Evolutionary conservation across 1,140 invertebrate genomes (phyloP).

Genomic region (Pentalonia nigronervosa): DNA sequence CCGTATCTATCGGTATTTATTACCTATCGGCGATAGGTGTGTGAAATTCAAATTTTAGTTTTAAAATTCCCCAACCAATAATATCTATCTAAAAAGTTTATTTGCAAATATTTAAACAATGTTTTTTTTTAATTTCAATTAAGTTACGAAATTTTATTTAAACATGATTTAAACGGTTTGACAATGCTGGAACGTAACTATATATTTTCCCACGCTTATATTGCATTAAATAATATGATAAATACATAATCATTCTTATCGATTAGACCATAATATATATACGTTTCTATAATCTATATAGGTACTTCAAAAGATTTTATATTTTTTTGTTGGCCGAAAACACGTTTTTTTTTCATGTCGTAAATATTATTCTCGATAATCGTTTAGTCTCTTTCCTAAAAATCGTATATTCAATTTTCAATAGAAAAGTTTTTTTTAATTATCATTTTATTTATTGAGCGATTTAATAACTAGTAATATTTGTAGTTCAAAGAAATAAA

Average conservation of each 20-base stretch:
- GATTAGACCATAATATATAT: neutral
- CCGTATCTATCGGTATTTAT: too few relatives aligned
- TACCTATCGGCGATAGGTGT: too few relatives aligned
- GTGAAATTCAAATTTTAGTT: neutral
- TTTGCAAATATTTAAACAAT: neutral
- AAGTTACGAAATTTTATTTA: neutral
- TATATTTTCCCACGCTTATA: neutral
- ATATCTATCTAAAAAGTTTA: too few relatives aligned
- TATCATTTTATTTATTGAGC: neutral
- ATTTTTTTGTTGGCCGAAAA: neutral
- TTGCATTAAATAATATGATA: constrained; percentile 1
- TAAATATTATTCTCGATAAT: neutral
- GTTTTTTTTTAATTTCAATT: neutral
- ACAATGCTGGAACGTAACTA: neutral
- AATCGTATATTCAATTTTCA: neutral
- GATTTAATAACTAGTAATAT: neutral
- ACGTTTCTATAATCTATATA: neutral
- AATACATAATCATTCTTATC: neutral
- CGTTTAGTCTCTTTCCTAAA: neutral
- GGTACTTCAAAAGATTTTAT: neutral
- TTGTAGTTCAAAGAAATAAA: neutral
- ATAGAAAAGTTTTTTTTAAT: neutral
- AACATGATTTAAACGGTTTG: neutral
- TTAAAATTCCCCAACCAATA: neutral
- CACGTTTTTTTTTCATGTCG: neutral